Evolutionary conservation across 2,113 vertebrate genomes (phyloP), one percentile per base, ranked within the genome.

Genomic region (Semnopithecus entellus): DNA sequence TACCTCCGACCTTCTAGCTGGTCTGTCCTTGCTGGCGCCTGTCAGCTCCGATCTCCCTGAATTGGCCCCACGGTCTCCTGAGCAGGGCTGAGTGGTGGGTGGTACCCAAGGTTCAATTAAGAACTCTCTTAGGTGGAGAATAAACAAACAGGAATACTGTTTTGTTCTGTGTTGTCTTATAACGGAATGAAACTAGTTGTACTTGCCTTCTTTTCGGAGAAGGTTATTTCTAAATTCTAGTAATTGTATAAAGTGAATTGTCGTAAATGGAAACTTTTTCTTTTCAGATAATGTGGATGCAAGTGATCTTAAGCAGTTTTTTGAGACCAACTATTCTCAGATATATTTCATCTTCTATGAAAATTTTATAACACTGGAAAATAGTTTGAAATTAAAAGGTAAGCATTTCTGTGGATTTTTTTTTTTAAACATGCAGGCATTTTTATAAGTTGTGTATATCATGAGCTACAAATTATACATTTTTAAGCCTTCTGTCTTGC

Each of bases 261-360:
- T 82, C 30, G 45, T 88, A 96, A 97, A 95, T 96, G 73, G 25
- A 90, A 95, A 61, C 43, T 97, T 98, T 98, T 95, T 94, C 90
- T 96, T 98, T 98, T 38, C 99, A 99, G 99, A 99, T 98, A 99
- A 99, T 97, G 99, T 99, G 96, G 99, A 99, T 98, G 99, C 99
- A 98, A 99, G 98, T 98, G 99, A 99, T 98, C 98, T 99, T 97
- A 99, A 99, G 98, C 98, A 99, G 32, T 99, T 99, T 98, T 99
- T 99, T 98, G 99, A 99, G 98, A 99, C 96, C 98, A 99, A 99
- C 98, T 99, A 99, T 98, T 99, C 99, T 98, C 99, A 99, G 97
- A 99, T 99, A 99, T 99, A 99, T 99, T 99, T 99, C 99, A 99
- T 99, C 99, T 99, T 99, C 99, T 99, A 99, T 99, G 99, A 99